Base-by-base conservation (phyloP, 2,888 invertebrate species). In the Metalampra italica region DNA sequence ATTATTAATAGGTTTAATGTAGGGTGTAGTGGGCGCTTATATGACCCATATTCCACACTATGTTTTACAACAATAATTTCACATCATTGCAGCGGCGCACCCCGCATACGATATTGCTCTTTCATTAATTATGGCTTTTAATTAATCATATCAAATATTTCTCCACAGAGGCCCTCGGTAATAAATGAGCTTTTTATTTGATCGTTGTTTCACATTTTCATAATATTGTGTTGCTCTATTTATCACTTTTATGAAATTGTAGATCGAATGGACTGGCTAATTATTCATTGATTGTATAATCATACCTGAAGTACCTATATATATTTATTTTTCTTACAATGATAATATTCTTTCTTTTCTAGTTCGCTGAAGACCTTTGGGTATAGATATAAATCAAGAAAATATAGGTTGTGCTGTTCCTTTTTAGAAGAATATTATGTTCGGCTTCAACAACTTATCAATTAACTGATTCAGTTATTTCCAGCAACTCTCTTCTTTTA, bases 111-210 rank as follows among this genome's bases (percentile, higher is more conserved):
- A 59, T 73, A 76, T 70, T 66, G 68, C 70, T 71, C 70, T 76
- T 74, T 69, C 66, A 79, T 80, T 79, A 78, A 82, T 80, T 78
- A 78, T 71, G 59, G 63, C 59, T 73, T 75, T 78, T 74, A 82
- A 80, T 81, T 78, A 78, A 78, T 79, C 68, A 75, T 64, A 73
- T 70, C 66, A 72, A 77, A 75, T 72, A 69, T 70, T 71, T 69
- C 67, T 64, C 68, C 64, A 56, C 57, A 64, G 64, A 68, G 66
- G 67, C 54, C 48, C 43, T 48, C 49, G 54, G 50, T 66, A 59
- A 74, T 71, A 66, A 72, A 78, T 60, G 69, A 69, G 67, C 64
- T 71, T 75, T 75, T 73, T 69, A 75, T 75, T 75, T 69, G 64
- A 64, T 66, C 62, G 62, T 63, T 57, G 63, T 57, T 60, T 54